phyloP scores from a whole-genome alignment of 2,797 vertebrate species.

The Apodemus agrarius region DNA sequence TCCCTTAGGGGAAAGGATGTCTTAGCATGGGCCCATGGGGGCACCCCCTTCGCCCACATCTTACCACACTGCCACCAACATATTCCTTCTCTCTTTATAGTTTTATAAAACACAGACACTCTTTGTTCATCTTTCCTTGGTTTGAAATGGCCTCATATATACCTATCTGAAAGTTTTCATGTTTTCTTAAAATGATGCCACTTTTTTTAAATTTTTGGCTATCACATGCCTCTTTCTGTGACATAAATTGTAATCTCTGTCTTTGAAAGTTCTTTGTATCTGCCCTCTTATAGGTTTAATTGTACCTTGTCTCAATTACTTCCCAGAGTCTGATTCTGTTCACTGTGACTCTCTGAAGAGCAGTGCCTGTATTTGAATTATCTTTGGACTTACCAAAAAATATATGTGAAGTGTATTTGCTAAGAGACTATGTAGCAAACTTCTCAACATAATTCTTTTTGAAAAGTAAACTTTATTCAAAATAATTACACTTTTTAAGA shows the following conservation, averaged over 20 bases:
- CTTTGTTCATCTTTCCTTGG: not conserved
- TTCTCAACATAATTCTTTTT: not conserved
- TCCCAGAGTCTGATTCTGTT: not conserved
- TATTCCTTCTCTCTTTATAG: too few relatives aligned
- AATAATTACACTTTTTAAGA: not conserved
- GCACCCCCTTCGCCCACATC: too few relatives aligned
- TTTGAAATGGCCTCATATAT: not conserved
- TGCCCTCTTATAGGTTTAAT: not conserved
- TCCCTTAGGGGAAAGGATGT: too few relatives aligned
- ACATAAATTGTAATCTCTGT: not conserved
- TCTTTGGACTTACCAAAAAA: not conserved
- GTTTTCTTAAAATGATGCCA: not conserved
- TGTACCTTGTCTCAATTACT: not conserved
- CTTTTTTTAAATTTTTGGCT: not conserved
- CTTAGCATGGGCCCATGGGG: too few relatives aligned
- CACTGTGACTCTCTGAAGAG: not conserved
- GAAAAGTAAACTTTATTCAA: conserved; percentile 20
- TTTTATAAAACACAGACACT: not conserved
- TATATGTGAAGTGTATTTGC: not conserved
- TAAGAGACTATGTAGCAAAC: not conserved
- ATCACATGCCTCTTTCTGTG: not conserved
- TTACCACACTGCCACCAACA: too few relatives aligned
- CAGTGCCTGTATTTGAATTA: not conserved
- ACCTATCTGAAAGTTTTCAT: not conserved
- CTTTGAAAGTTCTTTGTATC: not conserved